phyloP scores from a whole-genome alignment of 2,797 vertebrate genomes.

The Amblyraja radiata region DNA sequence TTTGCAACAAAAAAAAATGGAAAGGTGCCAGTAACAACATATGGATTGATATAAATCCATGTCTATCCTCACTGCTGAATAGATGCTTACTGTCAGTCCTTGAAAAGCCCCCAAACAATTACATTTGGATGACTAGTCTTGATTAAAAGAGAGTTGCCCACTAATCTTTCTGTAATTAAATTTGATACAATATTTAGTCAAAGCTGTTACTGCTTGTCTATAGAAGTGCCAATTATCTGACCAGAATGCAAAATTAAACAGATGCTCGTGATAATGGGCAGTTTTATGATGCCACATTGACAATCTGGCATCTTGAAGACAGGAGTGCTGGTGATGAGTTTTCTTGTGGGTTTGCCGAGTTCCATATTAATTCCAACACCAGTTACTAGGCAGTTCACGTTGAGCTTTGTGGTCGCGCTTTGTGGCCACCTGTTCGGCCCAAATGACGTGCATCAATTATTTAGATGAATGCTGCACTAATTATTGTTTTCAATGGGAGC shows the following conservation, averaged over 20 bases:
- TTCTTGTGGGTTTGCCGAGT: background rate
- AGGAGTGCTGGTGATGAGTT: background rate
- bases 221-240: background rate
- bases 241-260: background rate
- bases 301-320: background rate
- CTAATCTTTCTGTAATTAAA: background rate
- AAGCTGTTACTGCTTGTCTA: background rate
- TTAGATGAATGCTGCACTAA: background rate
- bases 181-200: background rate
- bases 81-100: background rate
- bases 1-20: background rate
- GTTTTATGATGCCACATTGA: slow-evolving; percentile 22
- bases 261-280: background rate
- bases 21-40: background rate
- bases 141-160: background rate
- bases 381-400: background rate
- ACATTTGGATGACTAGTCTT: background rate
- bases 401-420: background rate
- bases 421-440: background rate
- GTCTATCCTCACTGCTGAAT: background rate
- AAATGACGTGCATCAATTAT: slow-evolving; percentile 22
- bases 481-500: background rate
- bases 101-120: background rate
- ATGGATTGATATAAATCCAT: background rate
- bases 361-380: background rate